These are phyloP conservation scores for Ctenicera cuprea DNA, from an alignment of 2,888 invertebrate genomes.

Conservation along the genomic window DNA sequence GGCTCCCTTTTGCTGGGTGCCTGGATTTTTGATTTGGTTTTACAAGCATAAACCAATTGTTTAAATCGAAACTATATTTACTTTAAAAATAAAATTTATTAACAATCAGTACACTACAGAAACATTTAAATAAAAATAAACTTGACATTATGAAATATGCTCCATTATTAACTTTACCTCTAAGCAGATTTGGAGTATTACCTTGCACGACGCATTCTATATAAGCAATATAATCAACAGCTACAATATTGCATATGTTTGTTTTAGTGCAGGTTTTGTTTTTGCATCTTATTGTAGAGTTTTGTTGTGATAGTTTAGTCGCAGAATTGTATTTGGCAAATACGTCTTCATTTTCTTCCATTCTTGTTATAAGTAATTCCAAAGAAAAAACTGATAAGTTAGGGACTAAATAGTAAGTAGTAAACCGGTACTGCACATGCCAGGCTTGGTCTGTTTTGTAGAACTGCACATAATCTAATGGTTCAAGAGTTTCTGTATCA, in stretches of 20 bases:
- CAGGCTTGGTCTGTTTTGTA: background rate
- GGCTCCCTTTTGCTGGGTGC: no score
- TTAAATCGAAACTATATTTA: no score
- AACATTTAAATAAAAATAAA: background rate
- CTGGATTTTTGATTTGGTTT: no score
- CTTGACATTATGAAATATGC: background rate
- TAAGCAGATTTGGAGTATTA: background rate
- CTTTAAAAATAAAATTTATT: no score
- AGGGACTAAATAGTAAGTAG: conserved; percentile 10
- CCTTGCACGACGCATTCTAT: conserved; percentile 9
- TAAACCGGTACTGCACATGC: conserved; percentile 18
- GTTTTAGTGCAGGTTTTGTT: background rate
- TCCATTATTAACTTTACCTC: no score
- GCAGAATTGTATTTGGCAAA: conserved; percentile 2
- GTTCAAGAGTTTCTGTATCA: background rate
- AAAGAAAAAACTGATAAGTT: conserved; percentile 31
- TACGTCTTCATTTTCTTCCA: conserved; percentile 7
- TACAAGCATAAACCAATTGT: no score
- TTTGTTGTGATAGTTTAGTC: background rate
- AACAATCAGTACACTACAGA: background rate
- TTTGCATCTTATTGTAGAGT: background rate
- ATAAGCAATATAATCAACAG: conserved; percentile 28
- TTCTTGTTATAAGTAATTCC: conserved; percentile 7
- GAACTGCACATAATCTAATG: conserved; percentile 36
- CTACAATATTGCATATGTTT: background rate